Evolutionary conservation across 2,113 vertebrate genomes (phyloP), one percentile per base, ranked within the genome.

Genomic region (Hiodon alosoides): DNA sequence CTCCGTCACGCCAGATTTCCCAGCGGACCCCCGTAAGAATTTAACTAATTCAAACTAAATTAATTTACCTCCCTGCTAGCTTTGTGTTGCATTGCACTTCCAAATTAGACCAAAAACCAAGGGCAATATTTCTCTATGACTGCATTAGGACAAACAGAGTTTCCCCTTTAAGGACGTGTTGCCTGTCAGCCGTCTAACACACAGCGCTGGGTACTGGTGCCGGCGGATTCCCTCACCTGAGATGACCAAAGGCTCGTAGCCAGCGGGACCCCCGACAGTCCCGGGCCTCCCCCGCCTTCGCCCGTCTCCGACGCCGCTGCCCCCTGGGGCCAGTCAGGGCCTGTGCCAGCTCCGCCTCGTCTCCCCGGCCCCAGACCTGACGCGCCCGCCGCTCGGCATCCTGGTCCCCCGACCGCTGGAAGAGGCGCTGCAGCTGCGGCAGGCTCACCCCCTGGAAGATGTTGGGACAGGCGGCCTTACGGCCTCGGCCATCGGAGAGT

Each of bases 401-500:
- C 67, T 84, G 84, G 72, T 92, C 93, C 4, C 94, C 93, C 0
- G 91, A 91, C 69, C 81, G 86, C 70, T 83, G 90, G 82, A 95
- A 95, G 71, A 98, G 90, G 67, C 86, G 83, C 69, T 87, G 86
- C 64, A 94, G 87, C 85, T 94, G 91, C 14, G 86, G 80, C 54
- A 94, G 82, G 73, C 90, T 89, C 0, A 93, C 85, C 0, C 89
- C 92, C 80, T 93, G 89, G 75, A 97, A 96, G 79, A 96, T 95
- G 87, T 97, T 94, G 69, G 93, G 93, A 0, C 87, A 86, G 5
- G 92, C 94, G 6, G 90, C 87, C 78, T 96, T 96, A 74, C 94
- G 90, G 68, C 79, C 76, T 11, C 84, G 84, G n/a, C 84, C 73
- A 13, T 79, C 82, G 0, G 77, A 50, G 0, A 85, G 76, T 2